Base-by-base conservation (phyloP, 2,113 vertebrate species). In the Carassius gibelio region DNA sequence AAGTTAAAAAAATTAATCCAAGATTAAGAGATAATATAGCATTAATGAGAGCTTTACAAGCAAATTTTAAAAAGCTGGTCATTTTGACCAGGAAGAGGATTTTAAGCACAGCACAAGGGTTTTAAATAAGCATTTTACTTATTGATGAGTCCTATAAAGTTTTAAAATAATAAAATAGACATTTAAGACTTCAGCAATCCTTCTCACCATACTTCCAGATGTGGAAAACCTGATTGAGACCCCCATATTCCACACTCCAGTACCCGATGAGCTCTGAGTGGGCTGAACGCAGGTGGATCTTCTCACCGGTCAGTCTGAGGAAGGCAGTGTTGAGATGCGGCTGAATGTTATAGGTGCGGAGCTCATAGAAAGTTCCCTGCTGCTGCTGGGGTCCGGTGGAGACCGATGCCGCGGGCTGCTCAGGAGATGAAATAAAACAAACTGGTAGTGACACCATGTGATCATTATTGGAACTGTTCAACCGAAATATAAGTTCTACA, bases 131-230 rank as follows among this genome's bases (percentile, higher is more conserved):
- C 10, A 9, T 30, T 30, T 30, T 30, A 30, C 30, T 30, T 30
- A 45, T 45, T 45, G 8, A 45, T 45, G 45, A 45, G 9, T 45
- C 45, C 36, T 45, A n/a, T 2, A 72, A 72, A 71, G 17, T 2
- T 74, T 7, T 48, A 13, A 74, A 45, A 50, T 21, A 2, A n/a
- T 13, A 75, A 13, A 75, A 3, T 48, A 19, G 3, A 19, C 17
- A 10, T 57, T 36, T n/a, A 36, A n/a, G 30, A 61, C n/a, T 34
- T 61, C 55, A 21, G 52, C 10, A 10, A 3, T 52, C 30, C 10
- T 71, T 61, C 94, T 93, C 84, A 95, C 94, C 94, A 80, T 94
- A 99, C 87, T 98, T 97, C 98, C 98, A 99, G 84, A 99, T 90
- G 86, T 99, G 97, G 84, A 97, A 90, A 21, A 96, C 96, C 87